phyloP scores from a whole-genome alignment of 2,797 vertebrate genomes.

The Limosa lapponica region DNA sequence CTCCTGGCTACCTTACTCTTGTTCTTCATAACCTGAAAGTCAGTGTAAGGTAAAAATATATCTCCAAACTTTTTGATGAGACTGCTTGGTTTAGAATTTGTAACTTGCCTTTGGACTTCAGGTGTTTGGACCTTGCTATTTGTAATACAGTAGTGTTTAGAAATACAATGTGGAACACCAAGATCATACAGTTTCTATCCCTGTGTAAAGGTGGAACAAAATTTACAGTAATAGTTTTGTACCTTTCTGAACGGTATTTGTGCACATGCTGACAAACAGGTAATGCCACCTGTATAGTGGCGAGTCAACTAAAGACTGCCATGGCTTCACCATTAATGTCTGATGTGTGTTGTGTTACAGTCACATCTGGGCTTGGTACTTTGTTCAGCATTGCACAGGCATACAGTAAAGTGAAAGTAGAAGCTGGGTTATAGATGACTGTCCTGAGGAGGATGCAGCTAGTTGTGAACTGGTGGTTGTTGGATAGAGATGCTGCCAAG shows the following conservation, averaged over 20 bases:
- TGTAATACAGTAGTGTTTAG: neutral
- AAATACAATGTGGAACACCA: neutral
- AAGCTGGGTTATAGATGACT: neutral
- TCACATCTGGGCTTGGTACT: neutral
- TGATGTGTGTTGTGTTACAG: neutral
- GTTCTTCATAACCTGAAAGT: neutral
- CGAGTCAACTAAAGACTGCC: neutral
- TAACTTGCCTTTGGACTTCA: neutral
- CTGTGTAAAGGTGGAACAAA: neutral
- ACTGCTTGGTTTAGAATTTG: neutral
- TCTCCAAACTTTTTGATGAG: neutral
- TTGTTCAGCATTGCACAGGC: rapidly evolving
- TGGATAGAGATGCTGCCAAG: neutral
- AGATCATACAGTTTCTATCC: neutral
- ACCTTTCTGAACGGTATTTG: neutral
- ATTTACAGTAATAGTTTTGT: neutral
- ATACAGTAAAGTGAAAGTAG: rapidly evolving
- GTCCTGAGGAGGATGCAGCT: neutral
- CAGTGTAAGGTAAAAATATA: neutral
- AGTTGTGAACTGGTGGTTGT: neutral
- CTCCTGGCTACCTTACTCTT: neutral
- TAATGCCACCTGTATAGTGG: neutral
- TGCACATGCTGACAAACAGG: neutral
- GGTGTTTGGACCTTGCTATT: neutral
- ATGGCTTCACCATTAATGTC: rapidly evolving